Evolutionary conservation across 2,888 invertebrate genomes (phyloP).

Genomic region (Notodonta dromedarius): DNA sequence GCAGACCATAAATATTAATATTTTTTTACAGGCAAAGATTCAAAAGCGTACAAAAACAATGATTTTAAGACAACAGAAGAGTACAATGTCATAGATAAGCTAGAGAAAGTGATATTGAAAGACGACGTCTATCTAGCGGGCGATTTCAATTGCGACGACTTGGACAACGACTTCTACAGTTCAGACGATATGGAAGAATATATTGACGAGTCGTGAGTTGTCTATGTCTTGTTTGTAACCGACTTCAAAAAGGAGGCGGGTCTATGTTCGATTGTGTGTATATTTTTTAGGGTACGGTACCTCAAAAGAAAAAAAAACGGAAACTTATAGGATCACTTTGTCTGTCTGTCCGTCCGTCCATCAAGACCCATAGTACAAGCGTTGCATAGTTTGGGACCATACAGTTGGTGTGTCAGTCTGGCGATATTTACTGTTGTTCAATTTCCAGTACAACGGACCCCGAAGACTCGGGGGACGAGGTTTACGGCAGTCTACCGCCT

Average conservation of each 20-base stretch:
- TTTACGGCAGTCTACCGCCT: slow-evolving; percentile 88
- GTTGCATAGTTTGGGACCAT: too few species aligned
- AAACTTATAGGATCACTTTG: too few species aligned
- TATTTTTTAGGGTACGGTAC: too few species aligned
- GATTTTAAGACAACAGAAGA: slow-evolving; percentile 38
- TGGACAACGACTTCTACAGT: slow-evolving; percentile 67
- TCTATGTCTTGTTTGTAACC: too few species aligned
- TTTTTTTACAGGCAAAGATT: slow-evolving; percentile 29
- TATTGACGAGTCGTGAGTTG: slow-evolving; percentile 68
- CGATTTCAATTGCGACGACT: slow-evolving; percentile 62
- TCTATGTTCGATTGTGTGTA: too few species aligned
- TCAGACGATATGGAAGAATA: slow-evolving; percentile 68
- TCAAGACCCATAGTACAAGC: too few species aligned
- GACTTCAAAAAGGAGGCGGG: too few species aligned
- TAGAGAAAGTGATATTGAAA: slow-evolving; percentile 70
- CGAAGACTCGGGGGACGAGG: slow-evolving; percentile 71
- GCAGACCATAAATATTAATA: not conserved
- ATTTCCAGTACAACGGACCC: slow-evolving; percentile 63
- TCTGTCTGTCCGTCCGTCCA: too few species aligned
- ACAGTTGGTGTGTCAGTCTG: too few species aligned
- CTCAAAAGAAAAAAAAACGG: too few species aligned
- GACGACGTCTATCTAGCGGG: slow-evolving; percentile 70
- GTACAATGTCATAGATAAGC: slow-evolving; percentile 69
- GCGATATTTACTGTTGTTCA: too few species aligned
- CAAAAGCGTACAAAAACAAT: slow-evolving; percentile 34